Base-by-base conservation (phyloP, 1,140 invertebrate species). In the Tetragnatha versicolor region DNA sequence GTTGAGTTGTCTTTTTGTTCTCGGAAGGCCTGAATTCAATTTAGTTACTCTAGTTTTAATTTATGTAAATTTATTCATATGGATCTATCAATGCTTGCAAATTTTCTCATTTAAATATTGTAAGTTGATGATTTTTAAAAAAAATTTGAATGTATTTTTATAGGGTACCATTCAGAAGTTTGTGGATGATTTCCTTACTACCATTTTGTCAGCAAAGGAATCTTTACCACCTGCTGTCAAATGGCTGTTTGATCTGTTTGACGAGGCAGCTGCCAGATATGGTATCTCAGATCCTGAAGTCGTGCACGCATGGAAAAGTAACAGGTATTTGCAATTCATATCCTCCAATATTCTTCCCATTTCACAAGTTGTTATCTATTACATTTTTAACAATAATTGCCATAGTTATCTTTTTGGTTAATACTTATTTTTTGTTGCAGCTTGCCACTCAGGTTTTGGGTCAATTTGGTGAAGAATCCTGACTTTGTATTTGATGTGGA, bases 401-500 rank as follows among this genome's bases (percentile, higher is more conserved):
- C 1, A 1, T 0, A 58, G 14, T 27, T 58, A 33, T 66, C 17
- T 0, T 0, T 66, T 14, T 29, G 31, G 35, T 37, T 37, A 35
- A 20, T 42, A 10, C 27, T 27, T 65, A n/a, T 66, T 27, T 68
- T 55, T 20, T 47, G 1, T 47, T 68, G 65, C 84, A 90, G 91
- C 83, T 85, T 93, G 79, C 91, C 92, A 25, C 84, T 93, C 27
- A 84, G 92, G 65, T 99, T 99, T 89, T 99, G 98, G 98, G 98
- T 99, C 25, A 99, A 99, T 88, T 90, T 99, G 58, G 98, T 99
- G 81, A 99, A 99, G 87, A 99, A 99, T 90, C 98, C 98, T n/a
- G 98, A 99, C 86, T 99, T 99, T 89, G 96, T 99, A 42, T 99
- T 99, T 88, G 97, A 99, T 85, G 97, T 99, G 82, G 94, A 98